Percentiles rank a stretch among this genome's conserved stretches.
These are phyloP conservation scores for Rattus norvegicus DNA, from an alignment of 2,113 vertebrate species.

Conservation along the genomic window GRCr8 NC_086030.1:35046501-35047000, in stretches of 20 bases:
- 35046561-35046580: too few relatives aligned
- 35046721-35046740: too few relatives aligned
- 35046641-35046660: not conserved
- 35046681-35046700: rapidly evolving
- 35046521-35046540: rapidly evolving
- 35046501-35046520: not conserved
- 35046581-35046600: not conserved
- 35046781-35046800: not conserved
- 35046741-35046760: too few relatives aligned
- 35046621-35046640: not conserved
- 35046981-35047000: not conserved
- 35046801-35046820: not conserved
- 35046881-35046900: too few relatives aligned
- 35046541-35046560: rapidly evolving
- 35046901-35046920: too few relatives aligned
- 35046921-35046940: too few relatives aligned
- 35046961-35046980: too few relatives aligned
- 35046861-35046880: too few relatives aligned
- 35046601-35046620: too few relatives aligned
- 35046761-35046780: not conserved
- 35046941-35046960: not conserved
- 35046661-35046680: rapidly evolving
- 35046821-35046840: too few relatives aligned
- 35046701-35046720: rapidly evolving
- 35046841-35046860: too few relatives aligned